A percentile compares a stretch with the other conserved stretches of the same genome.
Conservation (phyloP, 2,113 vertebrate genomes). For the Plecotus auritus region DNA sequence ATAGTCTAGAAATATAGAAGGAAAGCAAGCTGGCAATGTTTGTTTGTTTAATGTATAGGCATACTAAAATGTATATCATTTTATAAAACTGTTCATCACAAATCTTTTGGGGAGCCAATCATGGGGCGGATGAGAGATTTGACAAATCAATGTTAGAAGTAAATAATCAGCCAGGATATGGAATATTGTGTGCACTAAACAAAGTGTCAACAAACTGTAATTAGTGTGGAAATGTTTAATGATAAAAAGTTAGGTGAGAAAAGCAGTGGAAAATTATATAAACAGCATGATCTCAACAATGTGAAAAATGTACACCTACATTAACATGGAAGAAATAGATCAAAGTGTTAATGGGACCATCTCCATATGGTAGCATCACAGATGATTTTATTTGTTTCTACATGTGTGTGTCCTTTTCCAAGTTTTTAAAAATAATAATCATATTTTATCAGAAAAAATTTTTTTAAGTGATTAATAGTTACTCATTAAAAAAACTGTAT, state of each 20-base stretch:
- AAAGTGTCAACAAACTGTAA: background rate
- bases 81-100: constrained; percentile 21
- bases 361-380: background rate
- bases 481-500: background rate
- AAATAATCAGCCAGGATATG: background rate
- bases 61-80: background rate
- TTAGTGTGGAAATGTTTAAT: background rate
- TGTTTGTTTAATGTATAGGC: background rate
- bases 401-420: background rate
- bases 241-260: background rate
- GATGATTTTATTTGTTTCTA: background rate
- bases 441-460: background rate
- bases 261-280: background rate
- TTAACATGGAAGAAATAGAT: background rate
- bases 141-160: background rate
- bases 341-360: background rate
- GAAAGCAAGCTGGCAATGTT: background rate
- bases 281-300: background rate
- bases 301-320: background rate
- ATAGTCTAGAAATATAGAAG: background rate
- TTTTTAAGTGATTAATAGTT: background rate
- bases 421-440: constrained; percentile 15
- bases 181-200: background rate
- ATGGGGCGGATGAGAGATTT: background rate
- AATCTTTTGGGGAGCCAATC: background rate